Percentiles rank a stretch among this genome's conserved stretches.
phyloP scores from a whole-genome alignment of 2,113 vertebrate genomes.

The Notiomystis cincta region DNA sequence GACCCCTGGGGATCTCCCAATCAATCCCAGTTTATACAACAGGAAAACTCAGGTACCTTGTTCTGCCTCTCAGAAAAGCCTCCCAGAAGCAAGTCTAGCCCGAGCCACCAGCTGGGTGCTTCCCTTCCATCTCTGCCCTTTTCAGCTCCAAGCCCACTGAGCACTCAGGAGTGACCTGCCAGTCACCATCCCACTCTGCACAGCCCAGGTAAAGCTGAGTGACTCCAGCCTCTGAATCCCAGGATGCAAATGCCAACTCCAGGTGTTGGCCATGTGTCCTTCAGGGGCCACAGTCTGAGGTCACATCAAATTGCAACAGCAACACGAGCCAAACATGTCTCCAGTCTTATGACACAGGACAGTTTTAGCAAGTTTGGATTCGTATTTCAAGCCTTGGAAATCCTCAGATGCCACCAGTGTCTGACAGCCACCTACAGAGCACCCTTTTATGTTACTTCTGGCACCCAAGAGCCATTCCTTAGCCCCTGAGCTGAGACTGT shows the following conservation, averaged over 20 bases:
- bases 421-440: background rate
- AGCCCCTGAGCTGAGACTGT: background rate
- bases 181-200: rapidly evolving
- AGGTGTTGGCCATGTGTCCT: background rate
- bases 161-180: background rate
- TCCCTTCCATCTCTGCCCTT: background rate
- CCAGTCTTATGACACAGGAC: background rate
- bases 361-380: background rate
- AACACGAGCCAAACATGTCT: background rate
- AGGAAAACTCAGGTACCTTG: background rate
- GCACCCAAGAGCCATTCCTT: background rate
- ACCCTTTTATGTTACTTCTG: background rate
- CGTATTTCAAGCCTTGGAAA: background rate
- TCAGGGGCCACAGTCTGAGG: background rate
- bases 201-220: background rate
- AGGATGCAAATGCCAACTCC: background rate
- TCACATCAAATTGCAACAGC: rapidly evolving
- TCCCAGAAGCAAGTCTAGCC: background rate
- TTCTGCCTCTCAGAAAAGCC: background rate
- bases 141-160: background rate
- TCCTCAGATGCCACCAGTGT: background rate
- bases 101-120: background rate
- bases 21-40: background rate
- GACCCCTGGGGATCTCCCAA: rapidly evolving
- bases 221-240: background rate